Evolutionary conservation across 2,888 invertebrate species (phyloP), one percentile per base, ranked within the genome.

Genomic region (Gonocerus acuteangulatus): DNA sequence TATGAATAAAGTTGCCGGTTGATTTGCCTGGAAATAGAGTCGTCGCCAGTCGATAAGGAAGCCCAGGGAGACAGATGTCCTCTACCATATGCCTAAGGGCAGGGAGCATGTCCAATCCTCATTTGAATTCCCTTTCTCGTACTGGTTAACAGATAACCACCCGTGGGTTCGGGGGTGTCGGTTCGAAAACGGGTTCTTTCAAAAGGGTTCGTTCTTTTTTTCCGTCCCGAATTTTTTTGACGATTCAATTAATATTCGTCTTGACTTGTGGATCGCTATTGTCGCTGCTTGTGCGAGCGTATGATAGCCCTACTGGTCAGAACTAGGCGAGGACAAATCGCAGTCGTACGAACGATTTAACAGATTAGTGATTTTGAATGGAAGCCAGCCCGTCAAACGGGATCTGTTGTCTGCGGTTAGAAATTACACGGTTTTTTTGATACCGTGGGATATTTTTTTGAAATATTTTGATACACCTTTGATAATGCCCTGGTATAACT

Each of bases 171-270:
- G 27, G 27, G 27, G 27, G 27, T 27, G 27, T 27, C 9, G 27
- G 9, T 27, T 4, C 9, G 27, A 27, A 27, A 27, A 27, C 27
- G 27, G 27, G 27, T 27, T 27, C 4, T 27, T 27, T 9, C 4
- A 27, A 27, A 27, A 27, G 27, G 9, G 9, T 27, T 27, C 9
- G 4, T 27, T 27, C 9, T 27, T 27, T 27, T 9, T 27, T 27
- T 9, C 9, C 4, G 4, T 4, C 27, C 27, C 27, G 4, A 27
- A 27, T 9, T 27, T 27, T 27, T 27, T 27, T 13, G 54, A 21
- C 54, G 54, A 18, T 54, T 36, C 54, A 54, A 54, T 54, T 54
- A 54, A 42, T 42, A 54, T 42, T 22, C 42, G 21, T 39, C 54
- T 54, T 54, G 54, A 54, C 54, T 54, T 9, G 47, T 15, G 39